Percentiles rank a stretch among this genome's conserved stretches.
Evolutionary conservation across 2,113 vertebrate genomes (phyloP).

Genomic region (Arenaria interpres): DNA sequence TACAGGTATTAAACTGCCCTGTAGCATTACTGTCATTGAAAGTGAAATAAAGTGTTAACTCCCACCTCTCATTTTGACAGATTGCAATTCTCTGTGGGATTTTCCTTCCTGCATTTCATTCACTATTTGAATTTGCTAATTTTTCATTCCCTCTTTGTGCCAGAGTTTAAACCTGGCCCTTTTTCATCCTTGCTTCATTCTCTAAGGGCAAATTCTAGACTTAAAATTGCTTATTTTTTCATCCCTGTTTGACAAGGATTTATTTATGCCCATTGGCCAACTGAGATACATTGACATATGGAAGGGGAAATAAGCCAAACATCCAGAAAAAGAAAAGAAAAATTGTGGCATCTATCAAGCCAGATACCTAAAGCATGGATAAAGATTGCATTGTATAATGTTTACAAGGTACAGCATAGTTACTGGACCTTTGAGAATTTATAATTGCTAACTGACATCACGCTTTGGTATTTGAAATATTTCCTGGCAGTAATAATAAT

Average conservation of each 20-base stretch:
- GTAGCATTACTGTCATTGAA: not conserved
- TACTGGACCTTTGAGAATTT: conserved; percentile 64
- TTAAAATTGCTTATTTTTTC: conserved; percentile 9
- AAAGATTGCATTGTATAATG: not conserved
- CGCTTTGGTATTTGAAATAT: conserved; percentile 79
- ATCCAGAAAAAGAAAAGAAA: not conserved
- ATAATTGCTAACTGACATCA: conserved; percentile 64
- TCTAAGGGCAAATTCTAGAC: not conserved
- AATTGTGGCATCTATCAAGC: not conserved
- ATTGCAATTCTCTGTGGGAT: not conserved
- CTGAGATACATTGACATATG: not conserved
- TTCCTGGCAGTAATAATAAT: conserved; percentile 71
- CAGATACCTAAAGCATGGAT: not conserved
- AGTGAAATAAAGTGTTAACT: not conserved
- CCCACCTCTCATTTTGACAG: not conserved
- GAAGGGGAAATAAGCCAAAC: conserved; percentile 1
- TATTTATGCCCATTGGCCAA: not conserved
- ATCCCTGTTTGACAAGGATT: not conserved
- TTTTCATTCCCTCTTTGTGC: not conserved
- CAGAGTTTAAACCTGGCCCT: not conserved
- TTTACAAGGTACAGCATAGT: conserved; percentile 30
- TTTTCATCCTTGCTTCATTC: not conserved
- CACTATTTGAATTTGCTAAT: not conserved
- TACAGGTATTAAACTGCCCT: not conserved
- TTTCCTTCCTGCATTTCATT: not conserved